Evolutionary conservation across 2,888 invertebrate species (phyloP).

Genomic region (Lutraria lutraria): DNA sequence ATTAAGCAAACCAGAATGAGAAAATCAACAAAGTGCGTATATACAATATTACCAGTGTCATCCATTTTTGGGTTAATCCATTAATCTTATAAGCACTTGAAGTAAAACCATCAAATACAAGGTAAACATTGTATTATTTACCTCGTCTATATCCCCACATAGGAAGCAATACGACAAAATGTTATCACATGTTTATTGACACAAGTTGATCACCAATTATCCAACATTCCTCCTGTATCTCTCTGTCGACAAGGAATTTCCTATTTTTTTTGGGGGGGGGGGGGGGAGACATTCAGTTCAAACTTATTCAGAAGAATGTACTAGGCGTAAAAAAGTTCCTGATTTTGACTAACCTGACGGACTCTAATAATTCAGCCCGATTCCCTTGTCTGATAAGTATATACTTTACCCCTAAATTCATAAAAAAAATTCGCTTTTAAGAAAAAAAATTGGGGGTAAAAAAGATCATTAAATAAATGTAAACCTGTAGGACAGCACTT

Average conservation of each 20-base stretch:
- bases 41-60: background rate
- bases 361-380: no score
- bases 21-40: no score
- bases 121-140: background rate
- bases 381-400: no score
- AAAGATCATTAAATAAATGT: no score
- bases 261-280: no score
- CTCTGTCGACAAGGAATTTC: conserved; percentile 22
- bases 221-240: conserved; percentile 27
- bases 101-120: background rate
- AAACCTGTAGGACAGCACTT: no score
- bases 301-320: background rate
- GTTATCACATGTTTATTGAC: conserved; percentile 34
- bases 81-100: background rate
- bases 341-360: no score
- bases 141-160: background rate
- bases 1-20: no score
- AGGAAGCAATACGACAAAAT: conserved; percentile 10
- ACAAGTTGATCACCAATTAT: conserved; percentile 28
- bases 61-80: background rate
- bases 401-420: no score
- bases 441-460: no score
- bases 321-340: background rate
- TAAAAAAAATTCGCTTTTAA: no score
- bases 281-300: no score